Base-by-base conservation (phyloP, 2,888 invertebrate genomes). In the Gibbula magus region DNA sequence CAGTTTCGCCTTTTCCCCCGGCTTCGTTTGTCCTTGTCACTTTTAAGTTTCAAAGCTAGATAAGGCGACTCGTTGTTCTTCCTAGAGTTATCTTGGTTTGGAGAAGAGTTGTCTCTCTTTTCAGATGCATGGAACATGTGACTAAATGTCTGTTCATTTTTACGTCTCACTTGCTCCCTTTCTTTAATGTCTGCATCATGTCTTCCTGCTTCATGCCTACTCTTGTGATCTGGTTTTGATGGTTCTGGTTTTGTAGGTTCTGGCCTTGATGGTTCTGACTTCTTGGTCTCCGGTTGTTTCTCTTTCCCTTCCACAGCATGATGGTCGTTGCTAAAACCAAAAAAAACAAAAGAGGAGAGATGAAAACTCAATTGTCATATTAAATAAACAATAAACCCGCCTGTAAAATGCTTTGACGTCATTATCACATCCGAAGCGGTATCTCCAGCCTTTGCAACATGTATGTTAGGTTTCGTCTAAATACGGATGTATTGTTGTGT, bases 141-240 rank as follows among this genome's bases (percentile, higher is more conserved):
- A 51, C 13, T 61, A 4, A 61, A 18, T 25, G 61, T 75, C 22
- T 39, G 25, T 7, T 29, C 52, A 22, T 29, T 29, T 22, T 20
- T 75, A 10, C 29, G 18, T 2, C 52, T 13, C 20, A 75, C 22
- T 10, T 25, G 20, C 3, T 61, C 39, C 29, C 32, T 20, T 45
- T 25, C 45, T 51, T 25, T 52, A 25, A 52, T 10, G 29, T 29
- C 16, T 22, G 52, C 13, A 32, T 66, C 52, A 52, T 13, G 5
- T 16, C n/a, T 35, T 51, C n/a, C n/a, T 54, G 56, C 52, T 53
- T 77, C 61, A 74, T 20, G 76, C 77, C 61, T 3, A 32, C 45
- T 29, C 16, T 25, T 20, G 13, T 4, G 22, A 45, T 13, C 51
- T 74, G 52, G 74, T 20, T 51, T 74, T 20, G 22, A 52, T 52